Evolutionary conservation across 2,888 invertebrate genomes (phyloP), one percentile per base, ranked within the genome.

Genomic region (Bellardia pandia): DNA sequence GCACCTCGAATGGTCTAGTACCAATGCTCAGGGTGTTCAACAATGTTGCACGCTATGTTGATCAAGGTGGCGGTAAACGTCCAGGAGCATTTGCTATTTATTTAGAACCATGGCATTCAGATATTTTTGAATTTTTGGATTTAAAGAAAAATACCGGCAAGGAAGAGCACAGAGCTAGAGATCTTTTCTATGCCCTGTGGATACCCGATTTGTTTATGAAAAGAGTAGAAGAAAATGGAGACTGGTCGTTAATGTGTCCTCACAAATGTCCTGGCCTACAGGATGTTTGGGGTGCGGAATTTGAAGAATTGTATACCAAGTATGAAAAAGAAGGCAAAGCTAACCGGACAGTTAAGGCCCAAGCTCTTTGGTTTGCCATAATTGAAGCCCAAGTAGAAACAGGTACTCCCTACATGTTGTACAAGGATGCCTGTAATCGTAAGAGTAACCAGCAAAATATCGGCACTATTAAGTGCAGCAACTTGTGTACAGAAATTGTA

Each of bases 201-300:
- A 98, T 99, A 89, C 98, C 99, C 0, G 99, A 99, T 94, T 95
- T 99, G 82, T 99, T 99, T 93, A 99, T 99, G 99, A 96, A 97
- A 93, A 95, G 99, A 72, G 98, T 98, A 0, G 97, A 98, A 92
- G 94, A 95, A 2, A 95, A 99, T 93, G 96, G 94, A 88, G 95
- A 95, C 74, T 99, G 99, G 99, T 97, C 98, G 75, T 94, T 99
- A 16, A 99, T 99, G 99, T 99, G 99, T 92, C 99, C 99, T 0
- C 96, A 97, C 92, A 96, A 98, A 91, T 97, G 97, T 90, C 99
- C 98, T 0, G 98, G 98, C 0, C 95, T 99, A 5, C 94, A 96
- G 1, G 99, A 99, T 90, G 96, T 96, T 90, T 99, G 98, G 98
- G 99, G 99, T 53, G 97, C 98, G 72, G 96, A 99, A 91, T 99